These are phyloP conservation scores for Opisthograptis luteolata DNA, from an alignment of 2,888 invertebrate species.

Conservation along the genomic window DNA sequence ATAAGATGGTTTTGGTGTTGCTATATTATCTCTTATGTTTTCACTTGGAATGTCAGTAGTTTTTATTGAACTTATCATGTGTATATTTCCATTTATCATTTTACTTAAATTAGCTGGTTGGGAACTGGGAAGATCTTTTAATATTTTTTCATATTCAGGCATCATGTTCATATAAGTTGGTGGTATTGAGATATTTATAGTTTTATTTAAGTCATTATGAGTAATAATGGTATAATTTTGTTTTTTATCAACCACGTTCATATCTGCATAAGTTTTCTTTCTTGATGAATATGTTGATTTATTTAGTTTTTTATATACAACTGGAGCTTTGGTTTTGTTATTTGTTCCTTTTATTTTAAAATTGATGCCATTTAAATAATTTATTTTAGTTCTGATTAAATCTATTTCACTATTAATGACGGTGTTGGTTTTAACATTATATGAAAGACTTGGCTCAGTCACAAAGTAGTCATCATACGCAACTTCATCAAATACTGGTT, in stretches of 20 bases:
- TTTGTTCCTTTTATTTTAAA: not conserved
- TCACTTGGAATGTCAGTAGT: not conserved
- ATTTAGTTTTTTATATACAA: not conserved
- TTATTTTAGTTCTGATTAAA: conserved; percentile 40
- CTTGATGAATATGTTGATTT: not conserved
- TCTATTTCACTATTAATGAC: conserved; percentile 33
- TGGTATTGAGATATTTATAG: not conserved
- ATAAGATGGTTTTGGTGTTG: not conserved
- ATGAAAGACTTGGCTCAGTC: conserved; percentile 22
- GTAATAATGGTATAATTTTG: not conserved
- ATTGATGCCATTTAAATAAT: conserved; percentile 6
- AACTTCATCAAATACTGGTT: conserved; percentile 32
- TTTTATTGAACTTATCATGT: not conserved
- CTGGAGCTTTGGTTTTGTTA: not conserved
- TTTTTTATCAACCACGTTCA: conserved; percentile 3
- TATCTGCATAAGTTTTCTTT: not conserved
- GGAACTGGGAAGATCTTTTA: too few species aligned
- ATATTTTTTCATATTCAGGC: too few species aligned
- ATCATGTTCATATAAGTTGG: too few species aligned
- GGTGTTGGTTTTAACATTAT: too few species aligned
- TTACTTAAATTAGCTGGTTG: too few species aligned
- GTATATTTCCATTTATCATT: too few species aligned
- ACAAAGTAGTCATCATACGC: conserved; percentile 38
- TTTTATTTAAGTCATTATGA: not conserved
- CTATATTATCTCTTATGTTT: not conserved